Base-by-base conservation (phyloP, 2,888 invertebrate genomes). In the Bhutanitis thaidina region DNA sequence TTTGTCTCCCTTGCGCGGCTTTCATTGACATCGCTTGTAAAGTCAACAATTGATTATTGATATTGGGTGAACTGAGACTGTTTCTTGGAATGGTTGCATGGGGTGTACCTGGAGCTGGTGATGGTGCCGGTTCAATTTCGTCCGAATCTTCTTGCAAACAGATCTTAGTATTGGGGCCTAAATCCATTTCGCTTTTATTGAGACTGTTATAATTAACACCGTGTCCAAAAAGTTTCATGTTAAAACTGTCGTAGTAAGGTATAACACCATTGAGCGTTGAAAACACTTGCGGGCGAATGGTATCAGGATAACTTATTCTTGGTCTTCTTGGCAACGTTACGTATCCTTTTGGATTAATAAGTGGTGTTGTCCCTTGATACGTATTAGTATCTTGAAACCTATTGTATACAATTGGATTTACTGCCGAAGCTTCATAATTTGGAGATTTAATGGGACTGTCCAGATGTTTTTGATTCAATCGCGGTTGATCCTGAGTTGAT, bases 321-420 rank as follows among this genome's bases (percentile, higher is more conserved):
- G 96, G 96, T 69, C 94, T 91, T 60, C 96, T 91, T 0, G 96
- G 96, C 53, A 96, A 93, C 5, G 96, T 96, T n/a, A 96, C 95
- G 77, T 96, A 96, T 0, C 96, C 95, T 64, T 94, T 93, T 0
- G 93, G 92, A 47, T 89, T 91, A 38, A 93, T 82, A 1, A 93
- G 82, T 10, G 93, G 92, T 0, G 90, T 90, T 5, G 80, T 73
- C 0, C 80, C 79, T 64, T 88, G 89, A 64, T 91, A 91, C 25
- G 91, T 84, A 58, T 92, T 93, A 1, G 93, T 93, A 8, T 92
- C 93, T 57, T 94, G 93, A 25, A 93, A 92, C 53, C 80, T 70
- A 53, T 66, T 78, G 55, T 82, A 83, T 29, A 81, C 38, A 3
- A 68, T 62, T 20, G 81, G 69, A 41, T 81, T 80, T 1, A 78